A percentile compares a stretch with the other conserved stretches of the same genome.
Conservation (phyloP, 2,888 invertebrate genomes). For the Conchocele bisecta region DNA sequence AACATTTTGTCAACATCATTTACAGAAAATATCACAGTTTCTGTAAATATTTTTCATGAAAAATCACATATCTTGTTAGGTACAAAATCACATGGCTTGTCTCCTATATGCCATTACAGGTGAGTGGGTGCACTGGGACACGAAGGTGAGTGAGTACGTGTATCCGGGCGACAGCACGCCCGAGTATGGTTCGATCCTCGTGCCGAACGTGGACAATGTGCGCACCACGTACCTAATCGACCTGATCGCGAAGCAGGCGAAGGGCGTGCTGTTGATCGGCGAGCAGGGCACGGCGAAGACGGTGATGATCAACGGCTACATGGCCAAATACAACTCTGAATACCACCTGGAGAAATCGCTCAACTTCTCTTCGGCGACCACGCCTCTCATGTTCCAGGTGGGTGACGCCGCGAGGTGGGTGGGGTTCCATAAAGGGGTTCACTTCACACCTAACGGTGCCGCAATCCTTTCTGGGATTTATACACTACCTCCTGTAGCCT, state of each 20-base stretch:
- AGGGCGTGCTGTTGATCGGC: conserved; percentile 91
- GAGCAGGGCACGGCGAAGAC: conserved; percentile 97
- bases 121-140: conserved; percentile 94
- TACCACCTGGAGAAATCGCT: conserved; percentile 94
- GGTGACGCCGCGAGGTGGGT: too few species aligned
- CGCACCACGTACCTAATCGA: conserved; percentile 94
- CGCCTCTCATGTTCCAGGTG: conserved; percentile 93
- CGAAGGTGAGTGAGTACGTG: conserved; percentile 91
- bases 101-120: too few species aligned
- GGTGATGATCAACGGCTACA: conserved; percentile 98
- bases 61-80: too few species aligned
- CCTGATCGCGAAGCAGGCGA: conserved; percentile 93
- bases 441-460: too few species aligned
- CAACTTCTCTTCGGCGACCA: conserved; percentile 98
- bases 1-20: too few species aligned
- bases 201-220: conserved; percentile 97
- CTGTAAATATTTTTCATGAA: too few species aligned
- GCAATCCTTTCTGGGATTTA: too few species aligned
- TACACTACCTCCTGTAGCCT: too few species aligned
- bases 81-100: too few species aligned
- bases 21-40: too few species aligned
- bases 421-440: too few species aligned
- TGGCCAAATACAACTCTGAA: conserved; percentile 92
- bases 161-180: conserved; percentile 95
- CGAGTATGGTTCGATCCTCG: conserved; percentile 94